Evolutionary conservation across 2,113 vertebrate genomes (phyloP), one percentile per base, ranked within the genome.

Genomic region (Fulica atra): DNA sequence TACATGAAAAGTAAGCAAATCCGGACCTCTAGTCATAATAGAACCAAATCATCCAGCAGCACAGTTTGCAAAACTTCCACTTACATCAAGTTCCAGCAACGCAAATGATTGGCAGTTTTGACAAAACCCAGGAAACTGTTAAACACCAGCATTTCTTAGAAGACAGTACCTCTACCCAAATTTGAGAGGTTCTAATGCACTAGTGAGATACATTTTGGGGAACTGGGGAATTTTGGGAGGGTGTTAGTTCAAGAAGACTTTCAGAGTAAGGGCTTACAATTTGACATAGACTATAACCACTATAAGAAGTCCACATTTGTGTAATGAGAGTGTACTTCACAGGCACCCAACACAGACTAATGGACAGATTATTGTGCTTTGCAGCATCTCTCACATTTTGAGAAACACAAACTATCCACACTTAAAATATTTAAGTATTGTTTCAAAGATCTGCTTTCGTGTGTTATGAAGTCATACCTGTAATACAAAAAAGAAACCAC

Each of bases 401-500:
- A 44, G 61, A 83, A 84, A 74, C 51, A 57, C 38, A 36, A 74
- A 96, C 19, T 28, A 88, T 35, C 24, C 46, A 35, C 19, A 95
- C 26, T 71, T 88, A 88, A 96, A 95, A 92, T 36, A 72, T 12
- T 64, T 20, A 59, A 68, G 10, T 18, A 73, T 36, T 1, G 9
- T 40, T 83, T 80, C 36, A 56, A 61, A 87, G 19, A 81, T 61
- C 16, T 46, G 5, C 44, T 97, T 88, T 79, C 71, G 25, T 44
- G 44, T 24, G 40, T 96, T 63, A 94, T 61, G 94, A 94, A 96
- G 69, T 60, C 92, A 24, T 31, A 57, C 18, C 83, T 94, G 61
- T 93, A 97, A 89, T 53, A 89, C 51, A 78, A 65, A 96, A 80
- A 91, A 46, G n/a, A 88, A 93, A 66, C 80, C 59, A 93, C 40